Evolutionary conservation across 2,888 invertebrate genomes (phyloP), one percentile per base, ranked within the genome.

Genomic region (Athalia circularis): DNA sequence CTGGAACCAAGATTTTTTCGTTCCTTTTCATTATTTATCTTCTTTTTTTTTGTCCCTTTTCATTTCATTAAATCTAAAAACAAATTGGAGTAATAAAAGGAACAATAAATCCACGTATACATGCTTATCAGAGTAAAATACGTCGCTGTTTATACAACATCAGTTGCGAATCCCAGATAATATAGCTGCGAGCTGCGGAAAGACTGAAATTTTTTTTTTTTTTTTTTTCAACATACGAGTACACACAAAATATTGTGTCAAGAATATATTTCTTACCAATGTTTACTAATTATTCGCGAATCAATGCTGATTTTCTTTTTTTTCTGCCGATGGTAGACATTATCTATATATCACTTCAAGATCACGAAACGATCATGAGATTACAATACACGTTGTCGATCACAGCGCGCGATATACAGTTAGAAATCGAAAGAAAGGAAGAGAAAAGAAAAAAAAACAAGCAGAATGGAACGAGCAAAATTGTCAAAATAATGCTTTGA

Each of bases 91-190:
- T 48, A 15, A 50, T 50, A 8, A n/a, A 9, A 48, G n/a, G 67
- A 48, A 67, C 50, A 50, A 67, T 67, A 50, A 67, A 47, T 67
- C 67, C 13, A 47, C 48, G 67, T 50, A 67, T 50, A 67, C 3
- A 67, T 7, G 45, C 50, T 67, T 67, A 67, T 67, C 67, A 48
- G 67, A 67, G 8, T 67, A 67, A 67, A 67, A 67, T 45, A 29
- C 67, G 50, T 52, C 50, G 13, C 48, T 67, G 48, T 67, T 67
- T 67, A 15, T 29, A 29, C 29, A 29, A 29, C 29, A 29, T 29
- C 50, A 50, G 9, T 48, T 48, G 50, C 15, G 67, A 67, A 52
- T 67, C 67, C 4, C 15, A 50, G 50, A 67, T 50, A 67, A 9
- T 9, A 15, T 50, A 7, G 1, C 45, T n/a, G 47, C 11, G 11